Evolutionary conservation across 23 tunicate genomes (phyloP).

Genomic region (Trididemnum nubilum): DNA sequence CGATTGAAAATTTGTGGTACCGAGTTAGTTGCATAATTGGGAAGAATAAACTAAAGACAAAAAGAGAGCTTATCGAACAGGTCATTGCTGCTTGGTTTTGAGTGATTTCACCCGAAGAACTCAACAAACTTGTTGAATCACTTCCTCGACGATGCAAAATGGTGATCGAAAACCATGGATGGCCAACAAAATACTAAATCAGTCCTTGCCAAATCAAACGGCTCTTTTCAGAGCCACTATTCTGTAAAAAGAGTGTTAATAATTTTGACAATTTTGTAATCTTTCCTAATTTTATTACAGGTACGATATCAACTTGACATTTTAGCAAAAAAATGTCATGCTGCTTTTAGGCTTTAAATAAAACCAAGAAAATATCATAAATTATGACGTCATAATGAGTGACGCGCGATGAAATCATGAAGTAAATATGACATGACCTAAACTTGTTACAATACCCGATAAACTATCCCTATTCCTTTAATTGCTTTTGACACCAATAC

Average conservation of each 20-base stretch:
- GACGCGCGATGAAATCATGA: too few species aligned
- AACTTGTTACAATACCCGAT: too few species aligned
- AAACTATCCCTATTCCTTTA: too few species aligned
- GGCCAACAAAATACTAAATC: neutral
- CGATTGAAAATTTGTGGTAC: neutral
- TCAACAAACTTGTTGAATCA: neutral
- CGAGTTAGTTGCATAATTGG: neutral
- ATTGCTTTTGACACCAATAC: too few species aligned
- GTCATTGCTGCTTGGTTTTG: neutral
- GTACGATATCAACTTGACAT: too few species aligned
- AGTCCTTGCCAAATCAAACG: neutral
- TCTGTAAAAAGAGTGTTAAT: neutral
- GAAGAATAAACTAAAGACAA: neutral
- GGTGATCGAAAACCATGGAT: neutral
- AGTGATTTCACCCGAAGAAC: neutral
- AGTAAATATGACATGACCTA: too few species aligned
- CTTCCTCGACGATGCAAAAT: neutral
- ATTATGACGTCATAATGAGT: too few species aligned
- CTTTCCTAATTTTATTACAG: too few species aligned
- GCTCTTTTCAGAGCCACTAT: neutral
- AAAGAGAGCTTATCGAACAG: neutral
- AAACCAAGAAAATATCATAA: too few species aligned
- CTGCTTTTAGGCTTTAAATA: too few species aligned
- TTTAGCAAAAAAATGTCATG: too few species aligned
- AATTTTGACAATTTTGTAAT: too few species aligned